phyloP scores from a whole-genome alignment of 2,797 vertebrate species.

The Ctenosaura bakeri region DNA sequence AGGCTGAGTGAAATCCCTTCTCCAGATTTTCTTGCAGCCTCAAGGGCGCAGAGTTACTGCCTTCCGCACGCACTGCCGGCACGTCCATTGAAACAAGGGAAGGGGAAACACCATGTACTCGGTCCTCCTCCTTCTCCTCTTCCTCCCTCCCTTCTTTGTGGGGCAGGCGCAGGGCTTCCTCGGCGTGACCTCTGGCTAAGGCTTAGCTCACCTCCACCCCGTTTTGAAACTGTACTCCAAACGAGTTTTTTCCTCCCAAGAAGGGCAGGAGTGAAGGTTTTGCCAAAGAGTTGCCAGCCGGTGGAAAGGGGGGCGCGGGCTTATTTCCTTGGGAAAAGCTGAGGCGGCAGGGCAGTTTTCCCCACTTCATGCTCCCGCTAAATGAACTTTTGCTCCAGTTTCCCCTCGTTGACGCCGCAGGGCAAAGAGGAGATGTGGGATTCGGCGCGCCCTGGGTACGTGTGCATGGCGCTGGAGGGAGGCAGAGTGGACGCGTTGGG shows the following conservation, averaged over 20 bases:
- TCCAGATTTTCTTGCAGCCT: not conserved
- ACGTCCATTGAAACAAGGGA: not conserved
- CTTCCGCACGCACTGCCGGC: too few relatives aligned
- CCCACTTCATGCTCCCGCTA: not conserved
- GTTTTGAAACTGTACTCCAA: too few relatives aligned
- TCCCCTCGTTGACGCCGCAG: too few relatives aligned
- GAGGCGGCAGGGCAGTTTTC: too few relatives aligned
- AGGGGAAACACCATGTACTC: too few relatives aligned
- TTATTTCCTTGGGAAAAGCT: too few relatives aligned
- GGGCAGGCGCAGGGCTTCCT: too few relatives aligned
- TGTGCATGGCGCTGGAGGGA: not conserved
- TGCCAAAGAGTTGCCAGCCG: too few relatives aligned
- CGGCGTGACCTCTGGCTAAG: not conserved
- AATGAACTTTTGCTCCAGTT: not conserved
- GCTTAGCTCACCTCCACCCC: not conserved
- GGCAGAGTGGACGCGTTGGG: too few relatives aligned
- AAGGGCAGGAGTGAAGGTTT: too few relatives aligned
- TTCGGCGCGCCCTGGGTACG: not conserved
- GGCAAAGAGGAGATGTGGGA: slow-evolving; percentile 1
- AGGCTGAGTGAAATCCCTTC: not conserved
- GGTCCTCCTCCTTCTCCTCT: not conserved
- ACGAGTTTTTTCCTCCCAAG: not conserved
- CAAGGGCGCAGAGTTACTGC: not conserved
- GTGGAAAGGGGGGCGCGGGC: too few relatives aligned
- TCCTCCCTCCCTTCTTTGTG: not conserved